Evolutionary conservation across 1,140 invertebrate genomes (phyloP).

Genomic region (Brachionus plicatilis): DNA sequence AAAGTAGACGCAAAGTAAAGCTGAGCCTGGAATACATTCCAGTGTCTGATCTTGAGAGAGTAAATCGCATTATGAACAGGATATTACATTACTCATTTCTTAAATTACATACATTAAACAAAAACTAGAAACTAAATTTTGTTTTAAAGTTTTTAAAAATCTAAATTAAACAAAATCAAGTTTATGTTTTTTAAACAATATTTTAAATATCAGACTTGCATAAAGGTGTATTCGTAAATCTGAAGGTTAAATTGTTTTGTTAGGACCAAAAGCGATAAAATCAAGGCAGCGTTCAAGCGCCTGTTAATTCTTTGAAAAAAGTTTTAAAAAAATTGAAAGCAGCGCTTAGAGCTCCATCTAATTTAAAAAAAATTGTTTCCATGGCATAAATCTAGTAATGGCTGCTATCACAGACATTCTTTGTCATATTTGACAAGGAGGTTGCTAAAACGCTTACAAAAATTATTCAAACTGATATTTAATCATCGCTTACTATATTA

Average conservation of each 20-base stretch:
- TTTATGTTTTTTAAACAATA: background rate
- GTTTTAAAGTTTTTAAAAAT: background rate
- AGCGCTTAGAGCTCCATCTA: background rate
- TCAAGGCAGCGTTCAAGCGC: background rate
- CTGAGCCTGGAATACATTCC: background rate
- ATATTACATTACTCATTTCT: background rate
- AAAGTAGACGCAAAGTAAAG: background rate
- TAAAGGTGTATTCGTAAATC: background rate
- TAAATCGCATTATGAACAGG: background rate
- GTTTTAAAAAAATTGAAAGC: background rate
- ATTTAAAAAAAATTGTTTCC: background rate
- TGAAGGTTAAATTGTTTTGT: background rate
- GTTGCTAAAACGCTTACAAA: background rate
- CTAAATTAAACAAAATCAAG: constrained; percentile 1
- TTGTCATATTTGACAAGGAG: background rate
- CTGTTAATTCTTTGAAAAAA: background rate
- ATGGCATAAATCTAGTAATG: background rate
- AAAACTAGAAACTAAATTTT: background rate
- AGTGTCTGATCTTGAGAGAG: background rate
- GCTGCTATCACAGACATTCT: background rate
- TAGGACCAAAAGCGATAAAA: background rate
- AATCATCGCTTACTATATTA: background rate
- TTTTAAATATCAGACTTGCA: background rate
- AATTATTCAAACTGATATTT: background rate
- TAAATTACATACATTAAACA: background rate